These are phyloP conservation scores for Elysia chlorotica DNA, from an alignment of 1,140 invertebrate species.

Conservation along the genomic window DNA sequence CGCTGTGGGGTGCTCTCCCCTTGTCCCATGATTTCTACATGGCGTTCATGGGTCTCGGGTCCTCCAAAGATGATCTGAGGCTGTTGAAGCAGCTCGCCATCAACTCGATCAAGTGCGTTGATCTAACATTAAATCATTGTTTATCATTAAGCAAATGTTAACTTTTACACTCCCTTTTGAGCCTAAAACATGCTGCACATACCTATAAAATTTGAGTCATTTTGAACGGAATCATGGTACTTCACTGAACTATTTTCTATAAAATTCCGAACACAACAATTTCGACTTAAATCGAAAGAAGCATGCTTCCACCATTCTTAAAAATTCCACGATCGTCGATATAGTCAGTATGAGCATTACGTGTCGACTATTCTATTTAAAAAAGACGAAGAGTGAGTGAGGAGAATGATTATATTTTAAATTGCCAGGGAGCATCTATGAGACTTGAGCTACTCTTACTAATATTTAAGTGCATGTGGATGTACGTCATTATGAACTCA, in stretches of 20 bases:
- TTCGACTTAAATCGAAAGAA: not conserved
- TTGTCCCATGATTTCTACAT: slow-evolving; percentile 82
- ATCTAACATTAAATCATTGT: no score
- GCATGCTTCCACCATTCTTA: no score
- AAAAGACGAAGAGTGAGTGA: no score
- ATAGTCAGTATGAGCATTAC: no score
- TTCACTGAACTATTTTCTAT: no score
- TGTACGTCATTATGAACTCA: not conserved
- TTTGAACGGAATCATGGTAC: no score
- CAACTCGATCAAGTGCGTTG: slow-evolving; percentile 73
- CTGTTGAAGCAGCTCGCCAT: slow-evolving; percentile 77
- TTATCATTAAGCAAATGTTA: no score
- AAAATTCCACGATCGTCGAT: no score
- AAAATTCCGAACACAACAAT: not conserved
- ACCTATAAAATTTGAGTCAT: not conserved
- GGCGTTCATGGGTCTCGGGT: slow-evolving; percentile 78
- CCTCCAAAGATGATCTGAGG: slow-evolving; percentile 71
- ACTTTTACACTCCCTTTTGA: not conserved
- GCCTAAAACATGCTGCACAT: not conserved
- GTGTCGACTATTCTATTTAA: not conserved
- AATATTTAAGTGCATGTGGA: not conserved
- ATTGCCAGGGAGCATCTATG: no score
- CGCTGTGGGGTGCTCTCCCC: slow-evolving; percentile 75
- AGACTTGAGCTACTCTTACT: no score
- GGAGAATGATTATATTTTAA: no score